Conservation (phyloP, 2,797 vertebrate genomes). For the Esox lucius region DNA sequence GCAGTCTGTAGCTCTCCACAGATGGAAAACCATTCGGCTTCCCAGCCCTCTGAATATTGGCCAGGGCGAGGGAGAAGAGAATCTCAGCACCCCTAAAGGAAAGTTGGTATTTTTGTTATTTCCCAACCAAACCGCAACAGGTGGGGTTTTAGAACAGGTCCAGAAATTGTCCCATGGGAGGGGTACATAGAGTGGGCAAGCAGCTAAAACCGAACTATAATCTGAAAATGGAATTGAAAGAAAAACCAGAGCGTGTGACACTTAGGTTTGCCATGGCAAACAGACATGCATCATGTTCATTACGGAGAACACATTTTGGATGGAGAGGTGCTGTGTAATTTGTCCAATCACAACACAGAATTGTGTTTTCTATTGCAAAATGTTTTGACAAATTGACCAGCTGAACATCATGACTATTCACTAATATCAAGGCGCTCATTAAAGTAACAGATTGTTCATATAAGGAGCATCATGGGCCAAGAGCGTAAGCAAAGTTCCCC, state of each 20-base stretch:
- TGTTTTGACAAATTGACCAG: background rate
- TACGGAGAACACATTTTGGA: background rate
- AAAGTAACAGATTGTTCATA: background rate
- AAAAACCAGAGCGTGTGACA: background rate
- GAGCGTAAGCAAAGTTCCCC: background rate
- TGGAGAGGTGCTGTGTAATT: background rate
- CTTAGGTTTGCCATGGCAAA: background rate
- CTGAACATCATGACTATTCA: background rate
- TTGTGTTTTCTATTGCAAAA: background rate
- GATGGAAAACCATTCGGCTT: constrained; percentile 74
- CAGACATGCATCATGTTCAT: background rate
- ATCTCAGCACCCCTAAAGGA: constrained; percentile 85
- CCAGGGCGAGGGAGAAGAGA: constrained; percentile 83
- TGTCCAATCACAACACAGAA: background rate
- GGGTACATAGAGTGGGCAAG: no score
- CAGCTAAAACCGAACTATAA: no score
- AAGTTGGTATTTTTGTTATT: no score
- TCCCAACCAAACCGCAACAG: no score
- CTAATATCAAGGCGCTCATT: background rate
- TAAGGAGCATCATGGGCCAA: background rate
- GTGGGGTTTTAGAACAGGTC: no score
- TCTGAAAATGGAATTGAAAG: no score
- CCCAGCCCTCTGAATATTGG: constrained; percentile 72
- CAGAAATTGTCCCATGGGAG: no score
- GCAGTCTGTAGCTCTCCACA: constrained; percentile 69